Base-by-base conservation (phyloP, 2,888 invertebrate species). In the Elysia crispata region DNA sequence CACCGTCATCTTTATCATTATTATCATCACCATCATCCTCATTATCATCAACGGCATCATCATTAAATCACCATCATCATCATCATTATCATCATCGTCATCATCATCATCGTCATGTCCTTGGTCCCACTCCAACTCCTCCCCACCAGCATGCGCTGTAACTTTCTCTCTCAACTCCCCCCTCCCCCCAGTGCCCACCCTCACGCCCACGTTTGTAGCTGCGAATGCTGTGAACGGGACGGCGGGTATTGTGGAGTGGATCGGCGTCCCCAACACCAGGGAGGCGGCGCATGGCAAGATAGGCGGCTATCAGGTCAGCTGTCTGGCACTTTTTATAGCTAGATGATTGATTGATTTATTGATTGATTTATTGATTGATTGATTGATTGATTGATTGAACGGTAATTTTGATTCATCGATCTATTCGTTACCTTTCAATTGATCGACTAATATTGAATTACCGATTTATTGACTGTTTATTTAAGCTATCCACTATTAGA, bases 161-260 rank as follows among this genome's bases (percentile, higher is more conserved):
- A 33, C 33, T 8, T n/a, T 15, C 41, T 41, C 31, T 41, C 11
- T 6, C 70, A 3, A 33, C 6, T 41, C 70, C 3, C n/a, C 33
- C 31, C 33, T 3, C 33, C n/a, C 30, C 33, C 41, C 33, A 18
- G 20, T 15, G n/a, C 49, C 70, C 49, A 31, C 25, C 41, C n/a
- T 41, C 3, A 31, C 25, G 1, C 98, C 98, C 0, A 96, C 96
- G 86, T 94, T 95, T 90, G 95, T 97, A 0, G 93, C 94, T 62
- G 96, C 97, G 0, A 91, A 94, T 15, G 95, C 97, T 0, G 96
- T 94, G 92, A 99, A 98, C 92, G 96, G 97, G 0, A 98, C 98
- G 0, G 95, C 98, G 20, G 93, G 98, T 80, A 96, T 97, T 89
- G 97, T 98, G 0, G 96, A 96, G 6, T 98, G 98, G 98, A 93